Evolutionary conservation across 1,140 invertebrate genomes (phyloP).

Genomic region (Lucilia cuprina): DNA sequence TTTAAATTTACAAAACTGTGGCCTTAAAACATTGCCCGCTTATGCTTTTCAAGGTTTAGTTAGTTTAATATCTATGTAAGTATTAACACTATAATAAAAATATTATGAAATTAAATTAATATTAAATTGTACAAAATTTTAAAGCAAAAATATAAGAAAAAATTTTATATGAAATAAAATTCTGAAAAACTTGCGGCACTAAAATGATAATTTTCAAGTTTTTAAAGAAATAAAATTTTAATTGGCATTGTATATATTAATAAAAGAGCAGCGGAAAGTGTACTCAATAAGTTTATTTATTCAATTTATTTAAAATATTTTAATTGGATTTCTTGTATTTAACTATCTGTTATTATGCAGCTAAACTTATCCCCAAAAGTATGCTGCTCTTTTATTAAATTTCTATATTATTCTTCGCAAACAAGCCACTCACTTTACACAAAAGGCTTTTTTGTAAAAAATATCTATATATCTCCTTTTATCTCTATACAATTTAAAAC

Average conservation of each 20-base stretch:
- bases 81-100: not conserved
- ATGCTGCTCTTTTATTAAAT: not conserved
- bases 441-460: too few species aligned
- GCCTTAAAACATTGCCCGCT: slow-evolving; percentile 64
- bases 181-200: too few species aligned
- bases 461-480: not conserved
- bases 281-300: too few species aligned
- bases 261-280: not conserved
- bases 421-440: too few species aligned
- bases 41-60: slow-evolving; percentile 64
- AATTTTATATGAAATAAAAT: too few species aligned
- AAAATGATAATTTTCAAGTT: too few species aligned
- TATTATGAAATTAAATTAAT: too few species aligned
- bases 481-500: not conserved
- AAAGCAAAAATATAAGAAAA: too few species aligned
- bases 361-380: not conserved
- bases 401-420: too few species aligned
- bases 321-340: not conserved
- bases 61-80: slow-evolving; percentile 67
- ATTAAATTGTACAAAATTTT: too few species aligned
- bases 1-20: slow-evolving; percentile 67
- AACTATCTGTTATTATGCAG: too few species aligned
- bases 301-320: too few species aligned
- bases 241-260: not conserved
- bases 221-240: not conserved